Conservation (phyloP, 2,797 vertebrate genomes). For the Megalops cyprinoides region DNA sequence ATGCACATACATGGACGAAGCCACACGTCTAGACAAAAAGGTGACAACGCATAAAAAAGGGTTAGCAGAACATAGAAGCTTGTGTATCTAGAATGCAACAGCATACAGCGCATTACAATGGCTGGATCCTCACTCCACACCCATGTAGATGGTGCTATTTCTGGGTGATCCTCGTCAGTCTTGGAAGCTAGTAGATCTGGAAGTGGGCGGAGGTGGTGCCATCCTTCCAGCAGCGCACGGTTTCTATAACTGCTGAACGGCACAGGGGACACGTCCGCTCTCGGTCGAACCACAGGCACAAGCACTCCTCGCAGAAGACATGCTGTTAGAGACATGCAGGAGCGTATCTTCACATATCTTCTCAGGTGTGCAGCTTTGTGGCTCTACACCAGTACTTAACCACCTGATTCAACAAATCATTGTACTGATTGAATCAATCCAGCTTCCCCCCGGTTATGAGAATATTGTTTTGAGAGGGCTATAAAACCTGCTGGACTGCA, state of each 20-base stretch:
- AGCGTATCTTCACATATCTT: background rate
- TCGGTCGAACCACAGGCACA: conserved; percentile 95
- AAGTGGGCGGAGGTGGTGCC: conserved; percentile 96
- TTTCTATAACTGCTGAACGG: conserved; percentile 86
- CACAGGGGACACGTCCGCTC: conserved; percentile 94
- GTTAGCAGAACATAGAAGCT: background rate
- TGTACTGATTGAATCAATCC: background rate
- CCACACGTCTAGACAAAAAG: background rate
- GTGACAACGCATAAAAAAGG: background rate
- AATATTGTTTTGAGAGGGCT: background rate
- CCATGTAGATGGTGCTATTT: conserved; percentile 1
- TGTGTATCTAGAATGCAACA: background rate
- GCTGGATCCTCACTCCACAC: background rate
- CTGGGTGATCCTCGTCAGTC: background rate
- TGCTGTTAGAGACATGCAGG: conserved; percentile 74
- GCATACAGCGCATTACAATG: background rate
- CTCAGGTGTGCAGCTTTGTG: background rate
- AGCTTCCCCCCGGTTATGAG: background rate
- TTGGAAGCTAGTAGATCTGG: conserved; percentile 85
- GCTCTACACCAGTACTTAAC: background rate
- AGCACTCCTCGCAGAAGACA: conserved; percentile 96
- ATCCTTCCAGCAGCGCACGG: conserved; percentile 94
- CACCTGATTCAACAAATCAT: background rate
- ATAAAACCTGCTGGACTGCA: background rate
- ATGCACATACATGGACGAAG: background rate